Base-by-base conservation (phyloP, 2,888 invertebrate species). In the Dolichopus griseipennis region DNA sequence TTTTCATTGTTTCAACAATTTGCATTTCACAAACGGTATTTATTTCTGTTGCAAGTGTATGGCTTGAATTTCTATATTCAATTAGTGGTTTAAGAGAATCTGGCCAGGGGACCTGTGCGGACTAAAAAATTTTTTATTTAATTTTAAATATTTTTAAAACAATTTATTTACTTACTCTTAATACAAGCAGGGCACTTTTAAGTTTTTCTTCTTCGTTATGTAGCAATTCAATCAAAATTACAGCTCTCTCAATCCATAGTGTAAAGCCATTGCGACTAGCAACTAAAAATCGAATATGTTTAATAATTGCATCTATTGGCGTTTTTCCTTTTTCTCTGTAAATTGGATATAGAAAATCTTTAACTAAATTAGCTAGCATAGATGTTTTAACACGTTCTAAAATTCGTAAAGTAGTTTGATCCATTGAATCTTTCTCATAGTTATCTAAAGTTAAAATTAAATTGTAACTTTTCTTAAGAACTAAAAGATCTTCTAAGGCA, bases 81-180 rank as follows among this genome's bases (percentile, higher is more conserved):
- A 79, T 73, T 0, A 82, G 73, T 0, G 81, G 76, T 0, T 73
- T 71, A 1, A 80, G 70, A 1, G 74, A 71, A 0, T 79, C 78
- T 0, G 80, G 77, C 82, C 82, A 82, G 0, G 82, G 82, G 1
- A 82, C 80, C 7, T 81, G 78, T 0, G 81, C 75, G 18, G 76
- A 75, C 74, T 81, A 66, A 65, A 12, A 37, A 66, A 5, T 22
- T 2, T 66, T 65, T 34, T 6, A 18, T 66, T 10, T 27, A 61
- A 7, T 64, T 18, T 27, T 15, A 22, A 12, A 12, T 12, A 1
- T 9, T 9, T 22, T 12, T 12, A 43, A 65, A 52, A 27, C 10
- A 34, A 37, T 27, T n/a, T 12, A 20, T 12, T 21, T 20, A 37
- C 22, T 71, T 70, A 77, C 77, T 70, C 75, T 78, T 6, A 81